These are phyloP conservation scores for Ophion costatus DNA, from an alignment of 2,888 invertebrate genomes.

Conservation along the genomic window DNA sequence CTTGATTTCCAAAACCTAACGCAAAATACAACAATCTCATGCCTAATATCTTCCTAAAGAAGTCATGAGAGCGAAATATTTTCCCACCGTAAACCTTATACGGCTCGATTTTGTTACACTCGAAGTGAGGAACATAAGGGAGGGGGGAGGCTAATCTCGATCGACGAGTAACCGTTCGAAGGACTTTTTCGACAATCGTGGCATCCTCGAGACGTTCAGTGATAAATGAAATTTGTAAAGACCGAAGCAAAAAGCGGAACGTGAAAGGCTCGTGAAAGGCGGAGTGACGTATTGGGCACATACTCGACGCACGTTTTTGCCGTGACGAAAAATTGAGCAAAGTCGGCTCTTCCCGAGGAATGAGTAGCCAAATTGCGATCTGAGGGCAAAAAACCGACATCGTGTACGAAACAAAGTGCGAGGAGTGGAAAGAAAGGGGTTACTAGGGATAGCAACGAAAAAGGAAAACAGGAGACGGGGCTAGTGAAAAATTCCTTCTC, in stretches of 20 bases:
- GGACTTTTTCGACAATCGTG: constrained; percentile 33
- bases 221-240: constrained; percentile 14
- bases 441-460: constrained; percentile 16
- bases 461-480: constrained; percentile 60
- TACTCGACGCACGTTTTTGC: constrained; percentile 9
- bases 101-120: constrained; percentile 31
- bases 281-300: constrained; percentile 31
- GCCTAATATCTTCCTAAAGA: not conserved
- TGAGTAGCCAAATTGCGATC: constrained; percentile 16
- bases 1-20: not conserved
- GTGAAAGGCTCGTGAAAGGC: constrained; percentile 6
- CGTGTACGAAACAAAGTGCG: constrained; percentile 17
- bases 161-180: constrained; percentile 46
- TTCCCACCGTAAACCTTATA: constrained; percentile 17
- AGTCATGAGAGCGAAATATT: not conserved
- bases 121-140: constrained; percentile 4
- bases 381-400: not conserved
- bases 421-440: constrained; percentile 4
- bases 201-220: constrained; percentile 11
- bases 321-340: constrained; percentile 15
- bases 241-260: constrained; percentile 1
- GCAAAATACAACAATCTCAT: not conserved
- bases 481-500: constrained; percentile 52
- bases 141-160: constrained; percentile 46
- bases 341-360: constrained; percentile 27